Evolutionary conservation across 2,888 invertebrate species (phyloP).

Genomic region (Andricus curvator): DNA sequence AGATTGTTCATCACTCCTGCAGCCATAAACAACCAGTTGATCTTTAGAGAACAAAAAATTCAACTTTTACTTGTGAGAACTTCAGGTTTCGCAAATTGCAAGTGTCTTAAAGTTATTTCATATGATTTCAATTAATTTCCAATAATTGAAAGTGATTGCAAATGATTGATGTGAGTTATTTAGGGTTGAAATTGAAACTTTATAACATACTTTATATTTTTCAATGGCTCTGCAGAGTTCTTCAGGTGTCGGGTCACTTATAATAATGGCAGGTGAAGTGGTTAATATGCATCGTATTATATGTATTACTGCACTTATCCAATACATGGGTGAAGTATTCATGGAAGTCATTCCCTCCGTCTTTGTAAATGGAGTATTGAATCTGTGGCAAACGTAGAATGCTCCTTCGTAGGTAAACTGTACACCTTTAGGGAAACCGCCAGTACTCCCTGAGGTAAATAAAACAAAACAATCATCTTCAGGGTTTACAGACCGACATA

Average conservation of each 20-base stretch:
- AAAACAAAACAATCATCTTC: conserved; percentile 60
- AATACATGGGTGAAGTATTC: conserved; percentile 65
- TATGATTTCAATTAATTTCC: too few relatives aligned
- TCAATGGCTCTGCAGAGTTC: conserved; percentile 62
- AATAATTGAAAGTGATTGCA: too few relatives aligned
- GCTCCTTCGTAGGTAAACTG: conserved; percentile 61
- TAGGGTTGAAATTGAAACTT: too few relatives aligned
- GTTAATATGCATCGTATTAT: conserved; percentile 53
- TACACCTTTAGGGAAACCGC: conserved; percentile 68
- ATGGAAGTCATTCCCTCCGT: conserved; percentile 26
- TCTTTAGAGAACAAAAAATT: conserved; percentile 22
- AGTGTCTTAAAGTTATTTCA: too few relatives aligned
- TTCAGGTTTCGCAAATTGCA: too few relatives aligned
- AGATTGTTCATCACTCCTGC: conserved; percentile 42
- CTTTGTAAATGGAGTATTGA: conserved; percentile 19
- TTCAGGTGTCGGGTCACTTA: conserved; percentile 60
- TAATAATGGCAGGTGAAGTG: conserved; percentile 55
- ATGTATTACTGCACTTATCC: conserved; percentile 65
- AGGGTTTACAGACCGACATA: conserved; percentile 50
- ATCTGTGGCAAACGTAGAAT: conserved; percentile 45
- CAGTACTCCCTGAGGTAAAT: conserved; percentile 68
- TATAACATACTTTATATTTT: conserved; percentile 64
- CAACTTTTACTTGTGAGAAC: neutral
- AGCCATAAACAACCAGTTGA: conserved; percentile 40
- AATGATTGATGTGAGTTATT: too few relatives aligned